Base-by-base conservation (phyloP, 2,888 invertebrate genomes). In the Prenolepis imparis region DNA sequence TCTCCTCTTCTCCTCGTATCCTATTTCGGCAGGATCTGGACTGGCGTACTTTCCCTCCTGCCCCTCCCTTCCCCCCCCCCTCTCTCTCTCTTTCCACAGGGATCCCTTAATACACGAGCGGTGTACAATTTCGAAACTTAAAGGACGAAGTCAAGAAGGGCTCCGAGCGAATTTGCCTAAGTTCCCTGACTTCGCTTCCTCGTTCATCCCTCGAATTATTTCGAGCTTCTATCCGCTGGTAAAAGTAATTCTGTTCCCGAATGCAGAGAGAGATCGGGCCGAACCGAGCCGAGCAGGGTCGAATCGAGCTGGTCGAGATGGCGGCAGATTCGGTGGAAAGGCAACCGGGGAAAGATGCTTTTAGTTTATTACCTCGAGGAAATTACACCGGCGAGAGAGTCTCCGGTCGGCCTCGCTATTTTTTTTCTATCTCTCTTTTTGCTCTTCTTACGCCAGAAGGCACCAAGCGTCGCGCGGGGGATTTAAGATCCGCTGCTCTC, bases 361-460 rank as follows among this genome's bases (percentile, higher is more conserved):
- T 91, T 90, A 90, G 89, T 91, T 92, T 91, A 91, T 91, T 92
- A 91, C 90, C 88, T 85, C 75, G 84, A 88, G 90, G 90, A 90
- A 89, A 91, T 91, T 91, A 91, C 91, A 89, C 74, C 82, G 84
- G 82, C 86, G 52, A 70, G 55, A 52, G 52, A 52, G 52, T 52
- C 24, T 55, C 59, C 67, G 59, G 81, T 77, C 75, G 84, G 48
- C 52, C 77, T 78, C 67, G 41, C 74, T 82, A 80, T 81, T 67
- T 84, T 52, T 70, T 36, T 39, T 18, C 52, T 12, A 3, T 57
- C 12, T 18, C 5, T 41, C 36, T 52, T 73, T 64, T n/a, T n/a
- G n/a, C 59, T 72, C 6, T 8, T 59, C 44, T 72, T 72, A 55
- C 55, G 41, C 72, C 24, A 44, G 44, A 36, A 80, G 59, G 59